Evolutionary conservation across 2,888 invertebrate genomes (phyloP).

Genomic region (Spisula subtruncata): DNA sequence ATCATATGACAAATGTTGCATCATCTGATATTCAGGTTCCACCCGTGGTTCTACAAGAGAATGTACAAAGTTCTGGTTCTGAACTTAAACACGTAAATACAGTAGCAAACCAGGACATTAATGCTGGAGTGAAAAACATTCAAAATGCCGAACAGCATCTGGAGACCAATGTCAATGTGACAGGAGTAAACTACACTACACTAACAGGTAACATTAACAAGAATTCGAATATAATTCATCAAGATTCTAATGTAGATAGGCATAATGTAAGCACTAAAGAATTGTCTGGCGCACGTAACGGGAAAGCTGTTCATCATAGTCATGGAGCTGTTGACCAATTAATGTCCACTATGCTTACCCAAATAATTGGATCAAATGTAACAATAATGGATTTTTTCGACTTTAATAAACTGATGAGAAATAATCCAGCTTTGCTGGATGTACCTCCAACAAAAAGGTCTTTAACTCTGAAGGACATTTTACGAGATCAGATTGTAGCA

Average conservation of each 20-base stretch:
- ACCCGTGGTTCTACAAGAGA: background rate
- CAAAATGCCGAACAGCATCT: background rate
- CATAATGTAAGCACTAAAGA: background rate
- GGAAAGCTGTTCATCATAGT: background rate
- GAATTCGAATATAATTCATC: background rate
- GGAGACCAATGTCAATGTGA: background rate
- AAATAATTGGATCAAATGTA: slow-evolving; percentile 30
- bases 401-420: slow-evolving; percentile 26
- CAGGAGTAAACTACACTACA: background rate
- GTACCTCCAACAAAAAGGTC: background rate
- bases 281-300: background rate
- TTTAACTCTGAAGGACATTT: background rate
- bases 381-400: slow-evolving; percentile 24
- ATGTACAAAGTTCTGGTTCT: background rate
- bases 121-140: background rate
- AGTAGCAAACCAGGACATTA: background rate
- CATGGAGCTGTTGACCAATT: slow-evolving; percentile 6
- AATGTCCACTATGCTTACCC: slow-evolving; percentile 22
- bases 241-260: background rate
- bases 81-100: background rate
- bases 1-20: background rate
- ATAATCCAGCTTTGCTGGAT: background rate
- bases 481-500: slow-evolving; percentile 31
- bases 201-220: slow-evolving; percentile 18
- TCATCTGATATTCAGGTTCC: background rate